A percentile compares a stretch with the other conserved stretches of the same genome.
Evolutionary conservation across 1,140 invertebrate species (phyloP).

Genomic region (Neodiprion lecontei): DNA sequence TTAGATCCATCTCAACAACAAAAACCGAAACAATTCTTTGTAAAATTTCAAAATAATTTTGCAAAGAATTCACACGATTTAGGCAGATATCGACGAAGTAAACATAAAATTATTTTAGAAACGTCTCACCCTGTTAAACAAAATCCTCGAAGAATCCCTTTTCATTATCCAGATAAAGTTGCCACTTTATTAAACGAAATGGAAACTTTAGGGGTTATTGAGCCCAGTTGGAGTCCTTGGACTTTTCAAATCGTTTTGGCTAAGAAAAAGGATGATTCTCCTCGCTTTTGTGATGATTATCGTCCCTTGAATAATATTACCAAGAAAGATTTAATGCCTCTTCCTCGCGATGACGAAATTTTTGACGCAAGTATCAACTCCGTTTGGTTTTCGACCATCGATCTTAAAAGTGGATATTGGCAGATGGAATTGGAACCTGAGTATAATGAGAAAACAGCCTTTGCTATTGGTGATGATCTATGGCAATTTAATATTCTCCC

Average conservation of each 20-base stretch:
- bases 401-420: slow-evolving; percentile 16
- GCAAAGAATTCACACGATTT: too few species aligned
- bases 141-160: too few species aligned
- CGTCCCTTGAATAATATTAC: too few species aligned
- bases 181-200: too few species aligned
- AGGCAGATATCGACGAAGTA: too few species aligned
- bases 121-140: too few species aligned
- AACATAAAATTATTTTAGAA: too few species aligned
- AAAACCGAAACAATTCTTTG: too few species aligned
- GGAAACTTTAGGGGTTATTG: slow-evolving; percentile 20
- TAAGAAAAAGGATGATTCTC: slow-evolving; percentile 29
- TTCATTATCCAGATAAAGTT: too few species aligned
- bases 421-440: slow-evolving; percentile 10
- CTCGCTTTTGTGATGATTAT: not conserved
- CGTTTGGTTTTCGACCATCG: slow-evolving; percentile 15
- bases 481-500: slow-evolving; percentile 48
- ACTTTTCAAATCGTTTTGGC: slow-evolving; percentile 33
- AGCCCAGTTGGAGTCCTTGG: slow-evolving; percentile 32
- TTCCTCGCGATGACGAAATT: slow-evolving; percentile 57
- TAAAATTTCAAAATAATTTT: too few species aligned
- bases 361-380: slow-evolving; percentile 46
- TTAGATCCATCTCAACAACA: too few species aligned
- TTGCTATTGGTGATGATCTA: slow-evolving; percentile 30
- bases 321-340: slow-evolving; percentile 34
- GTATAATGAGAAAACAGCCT: slow-evolving; percentile 37